Evolutionary conservation across 2,797 vertebrate genomes (phyloP).

Genomic region (Peromyscus eremicus): DNA sequence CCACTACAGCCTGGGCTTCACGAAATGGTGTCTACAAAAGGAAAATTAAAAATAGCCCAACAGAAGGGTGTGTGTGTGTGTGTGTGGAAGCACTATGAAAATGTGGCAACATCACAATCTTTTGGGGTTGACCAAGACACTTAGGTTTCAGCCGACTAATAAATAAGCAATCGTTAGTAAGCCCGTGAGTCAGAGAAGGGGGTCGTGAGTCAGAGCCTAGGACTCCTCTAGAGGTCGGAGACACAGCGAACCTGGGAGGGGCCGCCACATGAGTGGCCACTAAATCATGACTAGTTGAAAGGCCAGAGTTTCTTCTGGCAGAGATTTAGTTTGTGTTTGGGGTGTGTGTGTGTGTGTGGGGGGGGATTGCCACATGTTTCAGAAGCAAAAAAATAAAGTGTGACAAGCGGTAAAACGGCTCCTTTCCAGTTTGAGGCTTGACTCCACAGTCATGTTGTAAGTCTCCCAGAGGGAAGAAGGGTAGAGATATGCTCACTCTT

Average conservation of each 20-base stretch:
- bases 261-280: constrained; percentile 66
- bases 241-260: constrained; percentile 54
- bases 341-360: neutral
- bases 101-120: neutral
- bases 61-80: too few relatives aligned
- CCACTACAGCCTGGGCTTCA: neutral
- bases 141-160: constrained; percentile 50
- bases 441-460: neutral
- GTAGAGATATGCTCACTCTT: neutral
- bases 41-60: neutral
- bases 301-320: constrained; percentile 41
- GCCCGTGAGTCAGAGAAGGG: constrained; percentile 60
- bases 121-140: constrained; percentile 38
- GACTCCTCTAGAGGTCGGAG: constrained; percentile 43
- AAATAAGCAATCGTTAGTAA: constrained; percentile 58
- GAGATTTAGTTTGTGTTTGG: constrained; percentile 68
- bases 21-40: neutral
- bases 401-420: constrained; percentile 56
- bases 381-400: constrained; percentile 60
- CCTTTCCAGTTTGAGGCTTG: constrained; percentile 56
- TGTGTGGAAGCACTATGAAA: neutral
- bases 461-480: neutral
- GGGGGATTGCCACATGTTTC: constrained; percentile 48
- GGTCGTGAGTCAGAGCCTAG: constrained; percentile 73
- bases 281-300: constrained; percentile 73